Conservation (phyloP, 2,113 vertebrate species). For the Diadophis punctatus region DNA sequence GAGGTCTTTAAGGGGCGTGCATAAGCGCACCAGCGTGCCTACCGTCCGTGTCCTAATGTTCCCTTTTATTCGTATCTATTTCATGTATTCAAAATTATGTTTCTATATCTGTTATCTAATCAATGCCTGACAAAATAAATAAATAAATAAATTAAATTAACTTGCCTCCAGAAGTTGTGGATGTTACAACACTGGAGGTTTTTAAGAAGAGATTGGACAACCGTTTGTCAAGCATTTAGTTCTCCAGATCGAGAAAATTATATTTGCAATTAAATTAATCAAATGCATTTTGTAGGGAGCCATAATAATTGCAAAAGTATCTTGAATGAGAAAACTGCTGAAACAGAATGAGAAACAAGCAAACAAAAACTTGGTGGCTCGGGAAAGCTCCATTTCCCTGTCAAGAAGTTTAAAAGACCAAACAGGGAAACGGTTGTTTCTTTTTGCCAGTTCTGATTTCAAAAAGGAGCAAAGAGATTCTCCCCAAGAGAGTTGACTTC, state of each 20-base stretch:
- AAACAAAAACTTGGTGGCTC: neutral
- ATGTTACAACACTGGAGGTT: neutral
- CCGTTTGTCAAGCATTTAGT: neutral
- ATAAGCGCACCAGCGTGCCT: no score
- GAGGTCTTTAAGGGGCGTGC: no score
- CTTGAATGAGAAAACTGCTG: neutral
- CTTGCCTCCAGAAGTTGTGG: neutral
- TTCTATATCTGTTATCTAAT: no score
- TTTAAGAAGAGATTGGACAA: neutral
- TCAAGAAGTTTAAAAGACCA: neutral
- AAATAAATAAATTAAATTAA: no score
- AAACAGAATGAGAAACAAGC: neutral
- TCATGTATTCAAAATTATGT: no score
- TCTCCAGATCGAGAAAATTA: neutral
- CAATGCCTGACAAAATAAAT: no score
- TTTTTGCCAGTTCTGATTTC: conserved; percentile 7
- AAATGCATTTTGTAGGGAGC: neutral
- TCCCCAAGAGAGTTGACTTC: neutral
- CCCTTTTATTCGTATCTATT: no score
- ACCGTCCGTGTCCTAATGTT: no score
- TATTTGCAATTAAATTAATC: neutral
- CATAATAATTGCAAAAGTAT: neutral
- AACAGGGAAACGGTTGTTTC: neutral
- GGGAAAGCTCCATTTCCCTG: neutral
- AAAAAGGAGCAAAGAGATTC: conserved; percentile 4